Evolutionary conservation across 2,888 invertebrate species (phyloP), one percentile per base, ranked within the genome.

Genomic region (Anorthoa munda): DNA sequence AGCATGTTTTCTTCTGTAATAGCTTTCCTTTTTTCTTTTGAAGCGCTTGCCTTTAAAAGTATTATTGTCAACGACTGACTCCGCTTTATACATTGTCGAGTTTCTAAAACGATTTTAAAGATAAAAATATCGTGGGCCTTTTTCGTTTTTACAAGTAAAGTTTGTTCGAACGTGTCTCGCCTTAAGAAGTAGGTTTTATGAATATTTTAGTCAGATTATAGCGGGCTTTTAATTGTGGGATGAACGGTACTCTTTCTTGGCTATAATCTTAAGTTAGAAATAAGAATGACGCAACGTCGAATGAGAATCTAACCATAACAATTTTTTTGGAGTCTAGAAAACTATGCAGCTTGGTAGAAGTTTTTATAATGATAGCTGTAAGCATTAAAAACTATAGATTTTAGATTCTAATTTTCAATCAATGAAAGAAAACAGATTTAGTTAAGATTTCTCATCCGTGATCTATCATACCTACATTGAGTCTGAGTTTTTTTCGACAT

Each of bases 31-130:
- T 74, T 78, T 71, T 71, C 75, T 70, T 26, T 72, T 61, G n/a
- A 11, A 83, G 50, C 51, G 65, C 21, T 78, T 71, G 53, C 59
- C 53, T 69, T 79, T 64, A 69, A 72, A 81, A 77, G 77, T 83
- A 72, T 83, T 84, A 84, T 77, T 84, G 72, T 69, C 60, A 71
- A 77, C 64, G 77, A 81, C 81, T 77, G 77, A 77, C 74, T 84
- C 71, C 56, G 13, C 60, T 74, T 79, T 79, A 66, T 69, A 80
- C 68, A 72, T 76, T 66, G 60, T 72, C 67, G 18, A 83, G 63
- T 77, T 84, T 83, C 61, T 68, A 64, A 71, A 72, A 81, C 60
- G 61, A 66, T 74, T 59, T 61, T 77, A 12, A 61, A 72, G 73
- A 77, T 71, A 79, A 80, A 76, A 72, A 77, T 71, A 70, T 76